Base-by-base conservation (phyloP, 2,888 invertebrate genomes). In the Tachina lurida region DNA sequence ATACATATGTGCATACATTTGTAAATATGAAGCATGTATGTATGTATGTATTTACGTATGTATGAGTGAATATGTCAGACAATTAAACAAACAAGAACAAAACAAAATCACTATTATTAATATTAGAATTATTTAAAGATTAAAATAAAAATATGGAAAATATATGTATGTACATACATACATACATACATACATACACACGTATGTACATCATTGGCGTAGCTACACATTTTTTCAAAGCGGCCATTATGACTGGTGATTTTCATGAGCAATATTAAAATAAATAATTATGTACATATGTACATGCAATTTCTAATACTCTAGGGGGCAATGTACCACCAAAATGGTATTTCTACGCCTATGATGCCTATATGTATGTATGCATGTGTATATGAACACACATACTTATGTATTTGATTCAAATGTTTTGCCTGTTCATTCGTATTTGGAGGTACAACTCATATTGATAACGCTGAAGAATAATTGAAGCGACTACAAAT, bases 41-140 rank as follows among this genome's bases (percentile, higher is more conserved):
- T 12, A 41, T 12, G 43, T 31, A 15, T 9, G 19, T 63, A 45
- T 13, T 22, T 12, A 31, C 15, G 3, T 31, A 17, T 45, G 22
- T 17, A 54, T 43, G 52, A 63, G 52, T 65, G 54, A 49, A 74
- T 62, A 39, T 63, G 52, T 63, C 63, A 43, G 49, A 22, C 10
- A 52, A 56, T 65, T 56, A 41, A 73, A 73, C 77, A 68, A 68
- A 68, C 63, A 73, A 79, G 63, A 78, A 71, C 62, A 45, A 70
- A 65, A 79, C 52, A 12, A 56, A 80, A 41, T 58, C 65, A 67
- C 49, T 74, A 67, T 74, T 10, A 74, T 19, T 74, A 52, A 43
- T 67, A 74, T 74, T 80, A 67, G 67, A 81, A 75, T 68, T 81
- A n/a, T 58, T 65, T 73, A 47, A 74, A 81, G 67, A 81, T 80